Evolutionary conservation across 1,140 invertebrate species (phyloP), one percentile per base, ranked within the genome.

Genomic region (Araneus ventricosus): DNA sequence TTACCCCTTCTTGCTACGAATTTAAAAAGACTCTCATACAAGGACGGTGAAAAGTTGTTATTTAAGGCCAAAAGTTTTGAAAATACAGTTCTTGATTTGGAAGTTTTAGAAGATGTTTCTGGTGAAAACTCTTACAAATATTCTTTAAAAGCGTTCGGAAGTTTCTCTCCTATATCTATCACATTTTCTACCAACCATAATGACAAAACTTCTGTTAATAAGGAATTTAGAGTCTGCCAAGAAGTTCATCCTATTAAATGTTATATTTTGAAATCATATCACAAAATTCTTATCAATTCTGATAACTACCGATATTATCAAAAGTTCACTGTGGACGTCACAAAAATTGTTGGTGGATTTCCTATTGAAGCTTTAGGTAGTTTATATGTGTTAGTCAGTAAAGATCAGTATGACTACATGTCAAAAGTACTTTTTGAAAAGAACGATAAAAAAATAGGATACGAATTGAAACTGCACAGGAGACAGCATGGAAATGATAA

Each of bases 241-340:
- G 57, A 24, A 37, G 8, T n/a, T 10, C 4, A 34, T 10, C 34
- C 5, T 14, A 75, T 1, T 34, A 20, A 20, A 20, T 91, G 90
- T 37, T 91, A 91, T n/a, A 67, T 10, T 45, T 85, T 91, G 34
- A 91, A 91, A 63, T 20, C 57, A 37, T n/a, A 27, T n/a, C 61
- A 91, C 20, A 85, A 91, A 67, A n/a, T 5, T 14, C 4, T 63
- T 22, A 84, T n/a, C 20, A 27, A 84, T 41, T 82, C 90, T 27
- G 37, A 63, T 34, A 39, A 10, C 8, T 91, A 84, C 30, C 22
- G 24, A 14, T 39, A 27, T n/a, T 67, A 85, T 30, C n/a, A 85
- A 67, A 61, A 84, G 41, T 2, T 85, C 14, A 59, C n/a, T 22
- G n/a, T 91, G 2, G 79, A 91, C 7, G n/a, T 91, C 1, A 79